These are phyloP conservation scores for Cartodere bifasciata DNA, from an alignment of 2,888 invertebrate genomes.

Conservation along the genomic window DNA sequence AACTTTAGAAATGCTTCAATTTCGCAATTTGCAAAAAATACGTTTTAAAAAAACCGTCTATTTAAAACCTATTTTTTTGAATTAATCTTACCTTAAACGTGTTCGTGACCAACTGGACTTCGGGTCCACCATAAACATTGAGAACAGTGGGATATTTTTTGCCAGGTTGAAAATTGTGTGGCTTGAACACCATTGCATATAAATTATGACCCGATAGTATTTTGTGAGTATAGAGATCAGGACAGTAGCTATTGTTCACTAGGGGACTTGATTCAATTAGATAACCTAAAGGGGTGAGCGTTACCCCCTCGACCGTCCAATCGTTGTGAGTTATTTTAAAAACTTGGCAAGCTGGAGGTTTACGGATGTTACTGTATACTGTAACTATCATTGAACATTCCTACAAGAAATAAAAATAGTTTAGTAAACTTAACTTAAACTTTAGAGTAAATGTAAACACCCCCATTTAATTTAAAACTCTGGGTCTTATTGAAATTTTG, in stretches of 20 bases:
- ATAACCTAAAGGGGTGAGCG: slow-evolving; percentile 56
- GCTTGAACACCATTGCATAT: slow-evolving; percentile 85
- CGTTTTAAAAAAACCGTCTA: not conserved
- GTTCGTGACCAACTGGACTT: slow-evolving; percentile 94
- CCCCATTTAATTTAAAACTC: too few relatives aligned
- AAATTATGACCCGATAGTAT: slow-evolving; percentile 57
- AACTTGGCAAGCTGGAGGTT: slow-evolving; percentile 66
- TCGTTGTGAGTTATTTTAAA: slow-evolving; percentile 55
- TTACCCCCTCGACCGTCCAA: slow-evolving; percentile 55
- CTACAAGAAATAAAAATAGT: slow-evolving; percentile 35
- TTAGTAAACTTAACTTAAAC: slow-evolving; percentile 6
- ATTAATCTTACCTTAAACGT: slow-evolving; percentile 63
- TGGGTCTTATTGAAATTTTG: too few relatives aligned
- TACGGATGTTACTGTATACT: slow-evolving; percentile 72
- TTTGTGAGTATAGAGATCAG: slow-evolving; percentile 59
- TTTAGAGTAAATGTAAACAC: too few relatives aligned
- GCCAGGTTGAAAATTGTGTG: slow-evolving; percentile 52
- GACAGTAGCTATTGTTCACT: slow-evolving; percentile 48
- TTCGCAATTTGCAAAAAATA: slow-evolving; percentile 1
- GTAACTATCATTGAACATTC: slow-evolving; percentile 70
- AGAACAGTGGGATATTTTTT: slow-evolving; percentile 82
- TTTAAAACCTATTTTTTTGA: slow-evolving; percentile 1
- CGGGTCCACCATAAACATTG: slow-evolving; percentile 97
- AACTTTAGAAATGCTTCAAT: not conserved
- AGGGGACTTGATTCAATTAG: slow-evolving; percentile 45